phyloP scores from a whole-genome alignment of 2,888 invertebrate genomes.

The Petrophora chlorosata region DNA sequence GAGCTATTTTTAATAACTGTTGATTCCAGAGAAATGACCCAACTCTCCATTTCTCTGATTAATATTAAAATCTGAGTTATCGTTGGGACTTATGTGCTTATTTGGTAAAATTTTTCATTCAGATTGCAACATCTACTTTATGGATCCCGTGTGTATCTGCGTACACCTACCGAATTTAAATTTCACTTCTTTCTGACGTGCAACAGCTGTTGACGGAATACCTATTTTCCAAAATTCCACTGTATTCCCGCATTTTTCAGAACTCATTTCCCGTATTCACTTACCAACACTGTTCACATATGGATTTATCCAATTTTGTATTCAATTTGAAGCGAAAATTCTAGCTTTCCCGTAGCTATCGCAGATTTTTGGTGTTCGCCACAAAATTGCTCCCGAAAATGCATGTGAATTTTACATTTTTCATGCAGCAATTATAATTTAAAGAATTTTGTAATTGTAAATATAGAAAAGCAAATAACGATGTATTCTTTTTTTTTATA shows the following conservation, averaged over 20 bases:
- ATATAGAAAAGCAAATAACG: too few species aligned
- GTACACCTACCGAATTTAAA: slow-evolving; percentile 46
- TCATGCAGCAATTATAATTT: neutral
- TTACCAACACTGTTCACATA: slow-evolving; percentile 28
- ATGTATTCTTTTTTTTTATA: too few species aligned
- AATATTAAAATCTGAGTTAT: too few species aligned
- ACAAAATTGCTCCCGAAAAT: neutral
- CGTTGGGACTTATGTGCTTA: too few species aligned
- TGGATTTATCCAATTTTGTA: slow-evolving; percentile 30
- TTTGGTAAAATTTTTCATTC: too few species aligned
- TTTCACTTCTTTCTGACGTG: slow-evolving; percentile 45
- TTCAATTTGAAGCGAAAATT: slow-evolving; percentile 20
- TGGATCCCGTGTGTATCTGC: too few species aligned
- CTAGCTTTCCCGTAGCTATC: neutral
- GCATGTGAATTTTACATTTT: neutral
- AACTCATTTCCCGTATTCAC: slow-evolving; percentile 47
- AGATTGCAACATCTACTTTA: too few species aligned
- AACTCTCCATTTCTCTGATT: too few species aligned
- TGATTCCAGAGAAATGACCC: too few species aligned
- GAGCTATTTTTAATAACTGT: too few species aligned
- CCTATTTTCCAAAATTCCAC: slow-evolving; percentile 55
- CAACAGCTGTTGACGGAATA: slow-evolving; percentile 64
- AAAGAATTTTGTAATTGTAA: neutral
- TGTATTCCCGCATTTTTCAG: slow-evolving; percentile 47
- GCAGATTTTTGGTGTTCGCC: slow-evolving; percentile 2